phyloP scores from a whole-genome alignment of 2,113 vertebrate genomes.

The Theristicus caerulescens region DNA sequence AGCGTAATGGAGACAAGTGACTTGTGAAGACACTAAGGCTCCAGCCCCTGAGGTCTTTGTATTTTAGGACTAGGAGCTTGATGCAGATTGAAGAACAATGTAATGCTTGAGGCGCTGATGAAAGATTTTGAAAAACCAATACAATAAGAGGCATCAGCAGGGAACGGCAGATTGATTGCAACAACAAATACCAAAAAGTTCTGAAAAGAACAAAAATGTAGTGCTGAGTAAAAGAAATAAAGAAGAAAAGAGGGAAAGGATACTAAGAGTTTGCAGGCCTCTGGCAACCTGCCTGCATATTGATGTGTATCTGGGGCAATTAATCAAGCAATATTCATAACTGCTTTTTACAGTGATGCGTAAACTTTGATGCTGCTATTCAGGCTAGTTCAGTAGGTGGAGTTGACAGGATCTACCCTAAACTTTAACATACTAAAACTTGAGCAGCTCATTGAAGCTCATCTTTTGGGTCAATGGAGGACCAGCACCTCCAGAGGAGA shows the following conservation, averaged over 20 bases:
- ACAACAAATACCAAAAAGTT: background rate
- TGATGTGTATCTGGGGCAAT: background rate
- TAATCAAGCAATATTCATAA: background rate
- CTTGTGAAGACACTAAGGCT: background rate
- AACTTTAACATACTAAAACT: background rate
- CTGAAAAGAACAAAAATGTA: conserved; percentile 2
- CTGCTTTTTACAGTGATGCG: background rate
- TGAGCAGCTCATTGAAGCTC: background rate
- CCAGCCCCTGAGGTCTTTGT: background rate
- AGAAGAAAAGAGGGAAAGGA: background rate
- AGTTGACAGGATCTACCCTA: background rate
- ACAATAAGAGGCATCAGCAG: background rate
- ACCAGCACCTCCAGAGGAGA: background rate
- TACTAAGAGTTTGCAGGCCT: background rate
- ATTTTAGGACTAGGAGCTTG: background rate
- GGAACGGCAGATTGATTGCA: conserved; percentile 30
- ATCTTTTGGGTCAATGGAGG: background rate
- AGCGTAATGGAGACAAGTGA: background rate
- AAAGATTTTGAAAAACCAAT: conserved; percentile 2
- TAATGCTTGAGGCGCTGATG: background rate
- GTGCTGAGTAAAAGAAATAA: background rate
- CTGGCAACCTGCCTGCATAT: background rate
- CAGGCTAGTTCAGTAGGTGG: background rate
- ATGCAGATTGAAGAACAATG: background rate
- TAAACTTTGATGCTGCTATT: background rate